phyloP scores from a whole-genome alignment of 2,888 invertebrate genomes.

The Abscondita cerata region DNA sequence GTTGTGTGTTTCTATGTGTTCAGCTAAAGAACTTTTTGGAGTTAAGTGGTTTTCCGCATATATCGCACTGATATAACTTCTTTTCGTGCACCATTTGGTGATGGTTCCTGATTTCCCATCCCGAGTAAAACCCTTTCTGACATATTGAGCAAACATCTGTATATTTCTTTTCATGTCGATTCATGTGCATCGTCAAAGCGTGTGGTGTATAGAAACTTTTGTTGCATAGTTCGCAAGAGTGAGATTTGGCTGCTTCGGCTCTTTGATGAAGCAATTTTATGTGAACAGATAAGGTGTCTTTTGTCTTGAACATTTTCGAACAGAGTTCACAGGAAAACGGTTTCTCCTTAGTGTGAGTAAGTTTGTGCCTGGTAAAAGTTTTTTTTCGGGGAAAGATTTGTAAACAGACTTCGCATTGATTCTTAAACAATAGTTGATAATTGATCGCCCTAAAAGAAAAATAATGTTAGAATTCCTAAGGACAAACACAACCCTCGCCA shows the following conservation, averaged over 20 bases:
- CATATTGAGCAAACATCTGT: constrained; percentile 61
- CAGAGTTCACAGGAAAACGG: neutral
- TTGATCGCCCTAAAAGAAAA: no score
- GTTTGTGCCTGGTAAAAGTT: neutral
- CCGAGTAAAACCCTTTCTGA: constrained; percentile 34
- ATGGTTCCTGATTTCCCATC: no score
- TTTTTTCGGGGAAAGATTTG: neutral
- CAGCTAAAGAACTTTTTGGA: no score
- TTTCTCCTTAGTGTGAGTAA: neutral
- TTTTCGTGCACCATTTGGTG: no score
- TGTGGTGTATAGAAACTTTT: constrained; percentile 15
- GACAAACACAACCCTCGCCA: no score
- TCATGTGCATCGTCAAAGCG: constrained; percentile 41
- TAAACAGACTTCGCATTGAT: neutral
- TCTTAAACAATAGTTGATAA: no score
- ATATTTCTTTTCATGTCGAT: constrained; percentile 55
- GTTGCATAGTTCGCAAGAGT: constrained; percentile 20
- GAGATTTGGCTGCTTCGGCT: constrained; percentile 2
- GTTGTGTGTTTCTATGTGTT: no score
- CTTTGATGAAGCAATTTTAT: constrained; percentile 38
- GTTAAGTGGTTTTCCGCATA: no score
- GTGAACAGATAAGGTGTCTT: constrained; percentile 46
- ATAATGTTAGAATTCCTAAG: no score
- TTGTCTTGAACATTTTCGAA: neutral
- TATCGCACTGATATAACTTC: no score